Conservation (phyloP, 2,797 vertebrate species). For the Monodelphis domestica region DNA sequence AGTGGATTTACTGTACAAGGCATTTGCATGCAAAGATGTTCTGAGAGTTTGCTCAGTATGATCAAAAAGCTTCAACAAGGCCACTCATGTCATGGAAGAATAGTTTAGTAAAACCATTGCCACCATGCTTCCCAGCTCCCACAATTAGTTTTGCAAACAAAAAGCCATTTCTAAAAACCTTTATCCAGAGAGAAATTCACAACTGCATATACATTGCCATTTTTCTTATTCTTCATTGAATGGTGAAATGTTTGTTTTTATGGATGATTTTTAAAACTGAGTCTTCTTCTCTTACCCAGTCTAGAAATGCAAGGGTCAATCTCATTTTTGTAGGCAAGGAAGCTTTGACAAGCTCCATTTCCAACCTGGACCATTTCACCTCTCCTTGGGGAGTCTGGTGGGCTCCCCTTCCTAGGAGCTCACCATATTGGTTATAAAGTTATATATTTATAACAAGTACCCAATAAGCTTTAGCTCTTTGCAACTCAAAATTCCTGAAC, state of each 20-base stretch:
- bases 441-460: background rate
- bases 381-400: background rate
- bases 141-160: background rate
- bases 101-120: background rate
- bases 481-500: background rate
- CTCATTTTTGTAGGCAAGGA: too few relatives aligned
- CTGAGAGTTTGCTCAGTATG: conserved; percentile 5
- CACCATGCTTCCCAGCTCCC: background rate
- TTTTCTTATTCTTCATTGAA: background rate
- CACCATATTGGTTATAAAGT: background rate
- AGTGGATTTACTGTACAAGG: conserved; percentile 36
- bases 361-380: background rate
- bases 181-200: background rate
- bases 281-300: background rate
- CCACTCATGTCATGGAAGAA: background rate
- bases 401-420: background rate
- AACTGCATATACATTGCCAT: background rate
- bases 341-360: background rate
- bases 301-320: background rate
- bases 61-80: conserved; percentile 2
- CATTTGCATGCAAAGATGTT: background rate
- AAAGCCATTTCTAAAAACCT: background rate
- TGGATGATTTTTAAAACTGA: background rate
- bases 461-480: background rate
- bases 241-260: background rate